A percentile compares a stretch with the other conserved stretches of the same genome.
Conservation (phyloP, 2,797 vertebrate species). For the Alfaro cultratus region DNA sequence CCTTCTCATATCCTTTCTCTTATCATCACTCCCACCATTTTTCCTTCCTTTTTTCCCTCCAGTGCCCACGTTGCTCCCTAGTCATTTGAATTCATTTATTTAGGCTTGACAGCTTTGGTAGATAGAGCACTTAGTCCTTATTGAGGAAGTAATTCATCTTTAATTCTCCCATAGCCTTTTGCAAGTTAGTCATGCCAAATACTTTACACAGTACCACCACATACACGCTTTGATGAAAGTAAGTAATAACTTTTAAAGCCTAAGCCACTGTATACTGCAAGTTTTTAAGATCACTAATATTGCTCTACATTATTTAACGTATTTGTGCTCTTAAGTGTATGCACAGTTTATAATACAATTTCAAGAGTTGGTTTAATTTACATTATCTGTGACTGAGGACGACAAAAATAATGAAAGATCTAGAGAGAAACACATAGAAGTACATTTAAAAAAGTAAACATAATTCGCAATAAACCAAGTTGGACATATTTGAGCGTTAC, state of each 20-base stretch:
- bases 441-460: background rate
- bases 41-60: background rate
- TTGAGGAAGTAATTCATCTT: slow-evolving; percentile 60
- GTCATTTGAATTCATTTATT: slow-evolving; percentile 65
- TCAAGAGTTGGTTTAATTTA: background rate
- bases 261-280: too few relatives aligned
- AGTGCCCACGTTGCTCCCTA: slow-evolving; percentile 41
- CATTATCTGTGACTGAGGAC: background rate
- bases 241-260: background rate
- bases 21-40: slow-evolving; percentile 39
- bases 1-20: slow-evolving; percentile 15
- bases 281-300: background rate
- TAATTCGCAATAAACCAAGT: background rate
- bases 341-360: background rate
- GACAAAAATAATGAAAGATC: background rate
- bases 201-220: slow-evolving; percentile 15
- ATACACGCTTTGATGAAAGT: background rate
- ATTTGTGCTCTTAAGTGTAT: background rate
- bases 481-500: background rate
- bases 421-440: background rate
- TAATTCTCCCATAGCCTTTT: slow-evolving; percentile 45
- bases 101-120: slow-evolving; percentile 60
- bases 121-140: slow-evolving; percentile 67
- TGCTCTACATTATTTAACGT: background rate
- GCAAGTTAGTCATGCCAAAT: slow-evolving; percentile 16